Evolutionary conservation across 2,113 vertebrate species (phyloP).

Genomic region (Zosterops japonicus): DNA sequence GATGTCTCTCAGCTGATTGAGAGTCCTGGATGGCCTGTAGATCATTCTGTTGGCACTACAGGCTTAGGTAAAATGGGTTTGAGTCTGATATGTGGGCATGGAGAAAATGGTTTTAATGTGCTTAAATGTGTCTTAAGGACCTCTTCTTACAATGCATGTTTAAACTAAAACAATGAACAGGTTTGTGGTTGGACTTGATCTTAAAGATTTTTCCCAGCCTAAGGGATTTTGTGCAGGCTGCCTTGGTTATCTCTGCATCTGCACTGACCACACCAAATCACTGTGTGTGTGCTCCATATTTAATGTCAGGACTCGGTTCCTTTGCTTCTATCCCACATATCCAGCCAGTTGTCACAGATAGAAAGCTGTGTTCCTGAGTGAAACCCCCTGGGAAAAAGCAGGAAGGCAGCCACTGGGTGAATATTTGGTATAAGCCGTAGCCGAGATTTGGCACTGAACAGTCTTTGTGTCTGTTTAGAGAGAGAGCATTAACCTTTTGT

Average conservation of each 20-base stretch:
- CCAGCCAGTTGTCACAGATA: neutral
- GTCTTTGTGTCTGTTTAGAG: neutral
- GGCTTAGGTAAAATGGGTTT: neutral
- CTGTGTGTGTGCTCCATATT: neutral
- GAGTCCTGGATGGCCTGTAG: neutral
- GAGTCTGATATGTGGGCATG: neutral
- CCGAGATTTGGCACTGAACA: neutral
- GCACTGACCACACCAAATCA: neutral
- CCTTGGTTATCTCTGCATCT: neutral
- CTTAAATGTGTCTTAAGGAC: neutral
- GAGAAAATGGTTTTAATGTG: neutral
- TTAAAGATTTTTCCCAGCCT: neutral
- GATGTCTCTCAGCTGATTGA: neutral
- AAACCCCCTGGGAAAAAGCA: neutral
- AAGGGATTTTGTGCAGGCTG: neutral
- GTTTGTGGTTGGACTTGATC: neutral
- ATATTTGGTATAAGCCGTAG: neutral
- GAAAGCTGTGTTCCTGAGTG: neutral
- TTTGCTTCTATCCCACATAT: neutral
- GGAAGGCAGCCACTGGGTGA: neutral
- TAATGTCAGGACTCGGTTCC: neutral
- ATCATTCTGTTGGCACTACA: neutral
- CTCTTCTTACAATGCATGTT: neutral
- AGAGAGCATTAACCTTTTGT: neutral
- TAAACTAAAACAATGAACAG: neutral